Percentiles rank a stretch among this genome's conserved stretches.
These are phyloP conservation scores for Colletes latitarsis DNA, from an alignment of 1,140 invertebrate species.

Conservation along the genomic window DNA sequence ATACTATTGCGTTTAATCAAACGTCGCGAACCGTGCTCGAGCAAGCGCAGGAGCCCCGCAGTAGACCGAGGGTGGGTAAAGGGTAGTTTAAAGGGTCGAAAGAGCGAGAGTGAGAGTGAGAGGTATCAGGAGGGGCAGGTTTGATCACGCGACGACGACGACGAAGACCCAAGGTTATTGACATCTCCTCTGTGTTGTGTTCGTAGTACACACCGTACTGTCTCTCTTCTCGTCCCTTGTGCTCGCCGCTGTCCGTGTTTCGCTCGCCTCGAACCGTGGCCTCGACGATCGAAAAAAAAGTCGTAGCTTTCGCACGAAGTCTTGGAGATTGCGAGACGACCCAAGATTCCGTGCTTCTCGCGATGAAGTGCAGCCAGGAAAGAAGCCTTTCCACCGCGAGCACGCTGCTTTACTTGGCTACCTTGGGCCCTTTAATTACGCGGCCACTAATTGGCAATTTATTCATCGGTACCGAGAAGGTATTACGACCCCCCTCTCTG, in stretches of 20 bases:
- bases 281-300: not conserved
- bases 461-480: constrained; percentile 26
- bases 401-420: not conserved
- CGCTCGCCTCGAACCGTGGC: not conserved
- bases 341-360: not conserved
- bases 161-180: constrained; percentile 70
- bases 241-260: not conserved
- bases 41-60: constrained; percentile 52
- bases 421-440: constrained; percentile 32
- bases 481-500: not conserved
- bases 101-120: constrained; percentile 35
- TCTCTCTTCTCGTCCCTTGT: not conserved
- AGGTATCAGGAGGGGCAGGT: constrained; percentile 54
- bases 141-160: constrained; percentile 73
- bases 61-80: constrained; percentile 56
- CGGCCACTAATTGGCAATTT: constrained; percentile 47
- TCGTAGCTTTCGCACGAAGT: constrained; percentile 5
- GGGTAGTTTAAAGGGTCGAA: constrained; percentile 65
- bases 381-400: constrained; percentile 5
- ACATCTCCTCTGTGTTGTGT: constrained; percentile 59
- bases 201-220: not conserved
- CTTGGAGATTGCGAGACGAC: not conserved
- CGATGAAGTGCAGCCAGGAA: not conserved
- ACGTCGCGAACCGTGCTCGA: constrained; percentile 19
- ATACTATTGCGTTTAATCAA: not conserved